Evolutionary conservation across 1,140 invertebrate species (phyloP).

Genomic region (Camponotus floridanus): DNA sequence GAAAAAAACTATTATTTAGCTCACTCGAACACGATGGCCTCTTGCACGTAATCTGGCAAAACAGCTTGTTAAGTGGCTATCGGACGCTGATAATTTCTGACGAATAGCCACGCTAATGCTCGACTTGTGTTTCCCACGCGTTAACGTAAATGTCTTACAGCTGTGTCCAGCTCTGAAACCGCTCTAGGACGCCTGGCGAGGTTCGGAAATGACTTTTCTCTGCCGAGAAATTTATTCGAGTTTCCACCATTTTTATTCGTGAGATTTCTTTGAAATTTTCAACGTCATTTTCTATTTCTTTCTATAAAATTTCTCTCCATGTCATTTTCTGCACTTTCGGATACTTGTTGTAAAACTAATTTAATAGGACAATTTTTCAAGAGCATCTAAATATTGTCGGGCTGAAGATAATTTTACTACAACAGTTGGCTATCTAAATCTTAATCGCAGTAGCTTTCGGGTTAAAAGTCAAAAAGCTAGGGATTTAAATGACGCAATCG

Average conservation of each 20-base stretch:
- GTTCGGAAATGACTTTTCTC: background rate
- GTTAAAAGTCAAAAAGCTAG: slow-evolving; percentile 8
- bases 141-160: slow-evolving; percentile 58
- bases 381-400: background rate
- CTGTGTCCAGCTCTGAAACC: slow-evolving; percentile 45
- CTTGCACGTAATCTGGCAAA: slow-evolving; percentile 32
- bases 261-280: background rate
- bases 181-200: background rate
- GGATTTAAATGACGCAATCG: slow-evolving; percentile 37
- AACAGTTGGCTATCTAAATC: background rate
- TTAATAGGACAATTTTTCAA: background rate
- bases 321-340: background rate
- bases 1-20: slow-evolving; percentile 46
- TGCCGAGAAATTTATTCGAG: background rate
- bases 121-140: slow-evolving; percentile 30
- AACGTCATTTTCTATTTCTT: background rate
- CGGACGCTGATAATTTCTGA: slow-evolving; percentile 65
- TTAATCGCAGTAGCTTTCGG: background rate
- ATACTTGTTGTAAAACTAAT: background rate
- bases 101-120: slow-evolving; percentile 54
- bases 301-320: background rate
- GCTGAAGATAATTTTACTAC: background rate
- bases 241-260: background rate
- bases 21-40: background rate
- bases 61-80: slow-evolving; percentile 66